Base-by-base conservation (phyloP, 2,797 vertebrate species). In the Scolopax rusticola region DNA sequence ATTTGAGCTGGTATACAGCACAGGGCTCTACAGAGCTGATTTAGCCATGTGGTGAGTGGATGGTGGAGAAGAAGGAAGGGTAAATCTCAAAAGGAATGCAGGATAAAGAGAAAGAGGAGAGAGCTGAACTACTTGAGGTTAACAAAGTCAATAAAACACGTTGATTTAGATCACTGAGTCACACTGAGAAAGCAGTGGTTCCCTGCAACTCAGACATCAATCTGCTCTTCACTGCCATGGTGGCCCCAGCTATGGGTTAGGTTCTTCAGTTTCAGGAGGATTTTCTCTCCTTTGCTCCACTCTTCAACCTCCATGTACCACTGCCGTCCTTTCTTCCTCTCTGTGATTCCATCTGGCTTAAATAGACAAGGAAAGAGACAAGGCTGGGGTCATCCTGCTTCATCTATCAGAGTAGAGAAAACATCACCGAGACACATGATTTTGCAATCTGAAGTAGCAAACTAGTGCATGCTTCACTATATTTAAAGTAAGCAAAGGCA, bases 391-490 rank as follows among this genome's bases (percentile, higher is more conserved):
- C 15, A 63, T 60, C 4, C 28, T 71, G 11, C 4, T 95, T 82
- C 51, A 14, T n/a, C 0, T 15, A 36, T 36, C 40, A 68, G 28
- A 60, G 5, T 3, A 81, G 76, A 50, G 11, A 30, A 9, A n/a
- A 30, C 5, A 38, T 32, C n/a, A 40, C 4, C 40, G 24, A 41
- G 17, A 14, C 11, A 40, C 5, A 3, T 18, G 19, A 25, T 2
- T 36, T 13, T 4, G 12, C 23, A 80, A 24, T 30, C 18, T 68
- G 28, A 67, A 84, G 36, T 4, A 93, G 5, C 3, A 64, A 89
- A 67, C 3, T 7, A 1, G 8, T 23, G 3, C 15, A 0, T 16
- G 14, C 17, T 48, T 71, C 11, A 21, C 9, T 30, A 11, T 25
- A 18, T 57, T 48, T 53, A 53, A 75, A 48, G 51, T 6, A 73